Evolutionary conservation across 1,140 invertebrate genomes (phyloP).

Genomic region (Neomicropteryx cornuta): DNA sequence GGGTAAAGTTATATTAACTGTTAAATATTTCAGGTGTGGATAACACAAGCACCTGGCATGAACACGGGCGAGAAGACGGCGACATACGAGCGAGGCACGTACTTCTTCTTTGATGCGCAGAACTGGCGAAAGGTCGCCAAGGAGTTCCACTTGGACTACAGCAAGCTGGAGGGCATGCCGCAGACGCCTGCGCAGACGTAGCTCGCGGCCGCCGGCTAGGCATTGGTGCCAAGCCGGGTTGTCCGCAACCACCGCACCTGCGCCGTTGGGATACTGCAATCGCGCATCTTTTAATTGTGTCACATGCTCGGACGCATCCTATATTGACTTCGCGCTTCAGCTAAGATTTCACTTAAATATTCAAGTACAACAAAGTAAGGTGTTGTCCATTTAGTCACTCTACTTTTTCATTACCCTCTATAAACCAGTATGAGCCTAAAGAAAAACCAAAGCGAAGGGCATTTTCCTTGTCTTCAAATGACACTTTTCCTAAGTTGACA

Average conservation of each 20-base stretch:
- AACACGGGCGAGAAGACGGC: constrained; percentile 86
- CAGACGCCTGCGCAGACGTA: constrained; percentile 30
- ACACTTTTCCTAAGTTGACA: too few relatives aligned
- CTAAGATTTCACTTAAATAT: constrained; percentile 12
- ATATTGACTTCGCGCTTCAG: not conserved
- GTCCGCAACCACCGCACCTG: not conserved
- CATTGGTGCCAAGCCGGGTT: not conserved
- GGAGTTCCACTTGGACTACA: constrained; percentile 95
- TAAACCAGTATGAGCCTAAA: too few relatives aligned
- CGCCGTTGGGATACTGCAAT: not conserved
- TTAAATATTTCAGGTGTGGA: too few relatives aligned
- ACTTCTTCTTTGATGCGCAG: constrained; percentile 97
- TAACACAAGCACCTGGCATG: constrained; percentile 91
- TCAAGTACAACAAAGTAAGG: too few relatives aligned
- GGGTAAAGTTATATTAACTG: too few relatives aligned
- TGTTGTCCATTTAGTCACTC: too few relatives aligned
- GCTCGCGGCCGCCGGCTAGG: not conserved
- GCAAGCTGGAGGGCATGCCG: constrained; percentile 88
- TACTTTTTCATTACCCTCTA: too few relatives aligned
- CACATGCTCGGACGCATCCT: not conserved
- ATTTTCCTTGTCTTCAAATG: too few relatives aligned
- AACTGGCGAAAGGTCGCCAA: constrained; percentile 92
- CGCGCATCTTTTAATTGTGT: not conserved
- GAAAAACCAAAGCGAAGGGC: too few relatives aligned
- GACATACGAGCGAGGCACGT: constrained; percentile 94